Percentiles rank a stretch among this genome's conserved stretches.
These are phyloP conservation scores for Charaxes varanes DNA, from an alignment of 1,140 invertebrate species.

Conservation along the genomic window DNA sequence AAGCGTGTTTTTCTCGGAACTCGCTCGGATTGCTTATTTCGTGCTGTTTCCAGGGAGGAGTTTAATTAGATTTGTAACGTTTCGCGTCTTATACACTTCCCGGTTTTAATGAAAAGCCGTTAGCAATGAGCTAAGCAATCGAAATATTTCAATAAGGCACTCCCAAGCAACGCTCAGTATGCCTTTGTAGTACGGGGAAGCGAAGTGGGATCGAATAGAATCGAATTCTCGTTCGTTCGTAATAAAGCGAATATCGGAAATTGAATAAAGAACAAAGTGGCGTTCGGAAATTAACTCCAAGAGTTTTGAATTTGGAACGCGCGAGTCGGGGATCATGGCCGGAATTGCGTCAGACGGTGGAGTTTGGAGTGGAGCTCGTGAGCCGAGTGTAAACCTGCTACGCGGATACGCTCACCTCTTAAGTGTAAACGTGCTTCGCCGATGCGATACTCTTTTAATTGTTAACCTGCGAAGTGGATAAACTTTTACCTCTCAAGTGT, in stretches of 20 bases:
- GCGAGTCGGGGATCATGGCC: slow-evolving; percentile 59
- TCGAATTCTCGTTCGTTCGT: slow-evolving; percentile 33
- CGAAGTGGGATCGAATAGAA: slow-evolving; percentile 9
- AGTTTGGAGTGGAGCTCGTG: slow-evolving; percentile 62
- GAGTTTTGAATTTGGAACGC: slow-evolving; percentile 58
- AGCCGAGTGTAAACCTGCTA: slow-evolving; percentile 38
- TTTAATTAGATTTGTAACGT: slow-evolving; percentile 6
- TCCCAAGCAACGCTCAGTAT: slow-evolving; percentile 9
- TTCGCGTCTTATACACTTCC: neutral
- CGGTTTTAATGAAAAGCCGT: slow-evolving; percentile 4
- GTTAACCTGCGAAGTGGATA: too few relatives aligned
- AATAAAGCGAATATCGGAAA: slow-evolving; percentile 60
- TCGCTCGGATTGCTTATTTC: neutral
- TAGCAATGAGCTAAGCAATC: slow-evolving; percentile 7
- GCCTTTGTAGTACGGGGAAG: slow-evolving; percentile 4
- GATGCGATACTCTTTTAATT: too few relatives aligned
- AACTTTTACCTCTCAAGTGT: too few relatives aligned
- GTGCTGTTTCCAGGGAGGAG: slow-evolving; percentile 1
- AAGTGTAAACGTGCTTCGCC: too few relatives aligned
- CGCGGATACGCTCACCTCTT: too few relatives aligned
- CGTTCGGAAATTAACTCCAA: slow-evolving; percentile 70
- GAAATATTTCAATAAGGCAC: slow-evolving; percentile 12
- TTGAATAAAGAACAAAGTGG: slow-evolving; percentile 73
- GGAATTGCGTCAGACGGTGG: slow-evolving; percentile 61
- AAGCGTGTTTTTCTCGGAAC: neutral